Conservation (phyloP, 1,140 invertebrate genomes). For the Zaprionus lachaisei region DNA sequence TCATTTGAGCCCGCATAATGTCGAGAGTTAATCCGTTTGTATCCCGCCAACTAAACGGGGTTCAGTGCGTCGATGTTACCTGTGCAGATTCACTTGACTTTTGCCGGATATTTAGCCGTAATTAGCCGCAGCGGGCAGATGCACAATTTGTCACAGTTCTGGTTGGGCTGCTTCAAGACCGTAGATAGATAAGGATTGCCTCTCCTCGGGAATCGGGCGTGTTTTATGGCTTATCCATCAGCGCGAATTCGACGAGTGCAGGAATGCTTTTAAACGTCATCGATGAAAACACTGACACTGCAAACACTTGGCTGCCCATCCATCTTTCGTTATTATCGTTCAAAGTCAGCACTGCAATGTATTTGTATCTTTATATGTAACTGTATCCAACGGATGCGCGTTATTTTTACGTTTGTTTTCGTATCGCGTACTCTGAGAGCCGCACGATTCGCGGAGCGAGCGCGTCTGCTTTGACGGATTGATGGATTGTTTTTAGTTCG, state of each 20-base stretch:
- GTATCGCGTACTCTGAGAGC: slow-evolving; percentile 19
- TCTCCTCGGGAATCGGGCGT: slow-evolving; percentile 10
- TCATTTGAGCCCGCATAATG: slow-evolving; percentile 28
- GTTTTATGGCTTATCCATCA: slow-evolving; percentile 52
- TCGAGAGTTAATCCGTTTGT: slow-evolving; percentile 60
- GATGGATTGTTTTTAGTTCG: slow-evolving; percentile 42
- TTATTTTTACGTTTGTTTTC: slow-evolving; percentile 27
- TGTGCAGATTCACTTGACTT: slow-evolving; percentile 48
- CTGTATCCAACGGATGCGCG: slow-evolving; percentile 58
- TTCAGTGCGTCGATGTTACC: slow-evolving; percentile 26
- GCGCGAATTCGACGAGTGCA: slow-evolving; percentile 37
- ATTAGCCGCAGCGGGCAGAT: slow-evolving; percentile 48
- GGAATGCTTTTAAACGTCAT: slow-evolving; percentile 59
- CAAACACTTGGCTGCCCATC: slow-evolving; percentile 70
- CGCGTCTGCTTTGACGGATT: slow-evolving; percentile 44
- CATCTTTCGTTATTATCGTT: slow-evolving; percentile 65
- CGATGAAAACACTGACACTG: slow-evolving; percentile 63
- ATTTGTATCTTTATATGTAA: slow-evolving; percentile 26
- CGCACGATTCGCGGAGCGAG: slow-evolving; percentile 39
- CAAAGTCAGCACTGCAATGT: slow-evolving; percentile 40
- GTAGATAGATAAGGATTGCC: background rate
- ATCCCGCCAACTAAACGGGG: slow-evolving; percentile 41
- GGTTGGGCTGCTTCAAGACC: background rate
- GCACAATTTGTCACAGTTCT: slow-evolving; percentile 57
- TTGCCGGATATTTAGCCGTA: slow-evolving; percentile 38